Conservation (phyloP, 1,140 invertebrate genomes). For the Pachypsylla venusta region DNA sequence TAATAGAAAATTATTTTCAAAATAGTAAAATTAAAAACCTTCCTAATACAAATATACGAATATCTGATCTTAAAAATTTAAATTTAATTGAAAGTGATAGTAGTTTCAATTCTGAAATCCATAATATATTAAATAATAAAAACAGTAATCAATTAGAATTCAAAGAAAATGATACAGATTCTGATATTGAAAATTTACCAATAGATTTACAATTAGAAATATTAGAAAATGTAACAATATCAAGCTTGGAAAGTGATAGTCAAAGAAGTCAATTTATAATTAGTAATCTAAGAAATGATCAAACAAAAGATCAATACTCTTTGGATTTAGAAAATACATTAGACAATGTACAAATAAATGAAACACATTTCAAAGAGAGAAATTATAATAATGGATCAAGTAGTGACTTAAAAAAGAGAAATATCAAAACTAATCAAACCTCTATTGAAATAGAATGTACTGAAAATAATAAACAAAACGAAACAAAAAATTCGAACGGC, state of each 20-base stretch:
- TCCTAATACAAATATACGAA: background rate
- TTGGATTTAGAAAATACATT: background rate
- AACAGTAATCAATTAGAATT: background rate
- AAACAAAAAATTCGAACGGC: too few species aligned
- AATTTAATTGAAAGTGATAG: background rate
- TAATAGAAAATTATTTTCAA: background rate
- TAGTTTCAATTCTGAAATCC: constrained; percentile 1
- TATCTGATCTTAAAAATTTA: background rate
- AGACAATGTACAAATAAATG: background rate
- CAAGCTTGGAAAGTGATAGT: background rate
- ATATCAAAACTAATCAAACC: too few species aligned
- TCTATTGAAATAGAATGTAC: too few species aligned
- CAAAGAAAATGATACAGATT: background rate
- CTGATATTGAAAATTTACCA: background rate
- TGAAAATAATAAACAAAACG: too few species aligned
- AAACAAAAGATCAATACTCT: background rate
- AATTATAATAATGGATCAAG: too few species aligned
- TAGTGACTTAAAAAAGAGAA: too few species aligned
- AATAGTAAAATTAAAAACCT: background rate
- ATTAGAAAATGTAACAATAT: background rate
- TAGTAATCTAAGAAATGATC: too few species aligned
- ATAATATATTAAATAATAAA: background rate
- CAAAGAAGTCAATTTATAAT: background rate
- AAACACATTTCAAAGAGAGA: too few species aligned
- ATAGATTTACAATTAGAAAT: background rate